phyloP scores from a whole-genome alignment of 2,888 invertebrate species.

The Epinotia brunnichana region DNA sequence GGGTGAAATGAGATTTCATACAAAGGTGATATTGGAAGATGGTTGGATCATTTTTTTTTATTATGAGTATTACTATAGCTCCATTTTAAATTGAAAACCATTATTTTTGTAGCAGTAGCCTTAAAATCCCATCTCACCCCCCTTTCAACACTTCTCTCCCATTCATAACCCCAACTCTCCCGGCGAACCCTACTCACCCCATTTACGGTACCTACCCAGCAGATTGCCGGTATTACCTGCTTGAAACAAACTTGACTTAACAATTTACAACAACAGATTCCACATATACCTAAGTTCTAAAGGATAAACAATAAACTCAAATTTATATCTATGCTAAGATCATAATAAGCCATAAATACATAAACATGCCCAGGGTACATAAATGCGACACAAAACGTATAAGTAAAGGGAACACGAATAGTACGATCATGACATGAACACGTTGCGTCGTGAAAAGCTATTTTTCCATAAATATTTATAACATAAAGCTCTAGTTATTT shows the following conservation, averaged over 20 bases:
- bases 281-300: neutral
- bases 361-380: constrained; percentile 4
- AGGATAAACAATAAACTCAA: constrained; percentile 15
- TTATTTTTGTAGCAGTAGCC: no score
- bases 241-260: neutral
- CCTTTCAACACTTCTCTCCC: no score
- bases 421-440: constrained; percentile 28
- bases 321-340: constrained; percentile 9
- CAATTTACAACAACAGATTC: neutral
- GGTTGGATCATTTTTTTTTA: no score
- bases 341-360: constrained; percentile 18
- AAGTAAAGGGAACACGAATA: constrained; percentile 26
- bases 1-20: no score
- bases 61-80: no score
- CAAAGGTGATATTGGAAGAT: no score
- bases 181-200: no score
- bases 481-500: constrained; percentile 36
- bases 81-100: no score
- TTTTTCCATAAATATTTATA: constrained; percentile 41
- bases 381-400: constrained; percentile 9
- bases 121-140: no score
- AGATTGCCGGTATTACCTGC: neutral
- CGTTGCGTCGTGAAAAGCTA: constrained; percentile 32
- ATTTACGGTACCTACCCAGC: neutral
- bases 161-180: no score